phyloP scores from a whole-genome alignment of 2,888 invertebrate genomes.

The Argyresthia albistria region DNA sequence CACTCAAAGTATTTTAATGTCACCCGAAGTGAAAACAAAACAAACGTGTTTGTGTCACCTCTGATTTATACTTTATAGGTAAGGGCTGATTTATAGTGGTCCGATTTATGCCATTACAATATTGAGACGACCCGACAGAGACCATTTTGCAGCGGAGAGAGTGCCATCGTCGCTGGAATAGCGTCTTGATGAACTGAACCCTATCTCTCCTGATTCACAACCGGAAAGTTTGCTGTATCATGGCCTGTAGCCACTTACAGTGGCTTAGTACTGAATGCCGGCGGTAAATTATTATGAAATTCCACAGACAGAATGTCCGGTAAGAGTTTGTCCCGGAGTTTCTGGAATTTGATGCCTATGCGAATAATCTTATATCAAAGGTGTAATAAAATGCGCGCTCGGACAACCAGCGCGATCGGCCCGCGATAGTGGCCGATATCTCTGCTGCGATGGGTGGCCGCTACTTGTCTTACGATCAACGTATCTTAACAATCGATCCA shows the following conservation, averaged over 20 bases:
- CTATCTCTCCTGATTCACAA: slow-evolving; percentile 2
- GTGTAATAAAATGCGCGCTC: slow-evolving; percentile 63
- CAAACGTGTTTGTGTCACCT: slow-evolving; percentile 62
- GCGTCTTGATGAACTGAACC: neutral
- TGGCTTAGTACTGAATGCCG: neutral
- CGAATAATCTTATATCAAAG: slow-evolving; percentile 61
- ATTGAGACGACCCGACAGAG: slow-evolving; percentile 2
- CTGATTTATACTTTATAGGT: slow-evolving; percentile 69
- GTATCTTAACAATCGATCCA: slow-evolving; percentile 70
- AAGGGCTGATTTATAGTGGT: slow-evolving; percentile 59
- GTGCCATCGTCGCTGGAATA: neutral
- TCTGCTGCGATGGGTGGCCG: slow-evolving; percentile 51
- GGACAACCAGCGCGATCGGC: slow-evolving; percentile 23
- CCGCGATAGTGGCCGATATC: slow-evolving; percentile 16
- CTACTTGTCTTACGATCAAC: slow-evolving; percentile 70
- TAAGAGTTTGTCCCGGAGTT: slow-evolving; percentile 21
- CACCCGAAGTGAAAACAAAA: slow-evolving; percentile 67
- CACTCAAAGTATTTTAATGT: slow-evolving; percentile 65
- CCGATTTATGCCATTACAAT: slow-evolving; percentile 50
- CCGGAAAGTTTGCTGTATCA: neutral
- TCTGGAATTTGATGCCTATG: slow-evolving; percentile 62
- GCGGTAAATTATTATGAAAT: neutral
- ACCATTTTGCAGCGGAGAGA: slow-evolving; percentile 13
- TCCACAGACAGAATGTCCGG: slow-evolving; percentile 1
- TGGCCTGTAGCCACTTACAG: neutral